Evolutionary conservation across 1,140 invertebrate genomes (phyloP).

Genomic region (Halyomorpha halys): DNA sequence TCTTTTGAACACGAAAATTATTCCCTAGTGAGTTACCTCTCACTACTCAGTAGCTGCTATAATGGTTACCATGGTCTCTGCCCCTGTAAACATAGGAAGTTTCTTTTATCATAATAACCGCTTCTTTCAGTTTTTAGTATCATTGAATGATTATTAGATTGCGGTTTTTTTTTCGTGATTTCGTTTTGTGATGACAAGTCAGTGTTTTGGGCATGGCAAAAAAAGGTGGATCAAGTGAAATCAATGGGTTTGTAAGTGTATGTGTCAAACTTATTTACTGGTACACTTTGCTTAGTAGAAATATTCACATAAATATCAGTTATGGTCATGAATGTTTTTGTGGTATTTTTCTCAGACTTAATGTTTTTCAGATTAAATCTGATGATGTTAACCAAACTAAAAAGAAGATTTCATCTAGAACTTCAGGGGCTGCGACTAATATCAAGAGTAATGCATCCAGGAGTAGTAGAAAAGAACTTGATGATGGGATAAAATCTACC

Average conservation of each 20-base stretch:
- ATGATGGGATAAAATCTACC: neutral
- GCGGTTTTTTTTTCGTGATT: neutral
- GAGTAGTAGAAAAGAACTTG: neutral
- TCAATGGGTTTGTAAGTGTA: conserved; percentile 14
- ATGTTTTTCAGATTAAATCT: neutral
- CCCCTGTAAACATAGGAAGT: neutral
- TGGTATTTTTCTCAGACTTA: too few relatives aligned
- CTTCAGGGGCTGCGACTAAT: neutral
- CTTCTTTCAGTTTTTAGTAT: neutral
- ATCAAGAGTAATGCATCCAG: neutral
- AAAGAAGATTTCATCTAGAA: neutral
- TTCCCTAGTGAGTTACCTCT: too few relatives aligned
- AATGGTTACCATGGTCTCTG: neutral
- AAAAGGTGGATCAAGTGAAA: conserved; percentile 8
- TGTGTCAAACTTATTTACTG: neutral
- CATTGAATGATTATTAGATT: neutral
- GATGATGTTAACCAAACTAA: neutral
- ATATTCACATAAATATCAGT: too few relatives aligned
- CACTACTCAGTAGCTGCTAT: too few relatives aligned
- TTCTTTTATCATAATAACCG: neutral
- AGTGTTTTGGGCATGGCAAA: neutral
- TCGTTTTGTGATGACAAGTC: neutral
- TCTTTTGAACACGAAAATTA: too few relatives aligned
- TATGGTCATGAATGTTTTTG: too few relatives aligned
- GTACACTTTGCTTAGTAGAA: too few relatives aligned